These are phyloP conservation scores for Callospermophilus lateralis DNA, from an alignment of 2,113 vertebrate genomes.

Conservation along the genomic window DNA sequence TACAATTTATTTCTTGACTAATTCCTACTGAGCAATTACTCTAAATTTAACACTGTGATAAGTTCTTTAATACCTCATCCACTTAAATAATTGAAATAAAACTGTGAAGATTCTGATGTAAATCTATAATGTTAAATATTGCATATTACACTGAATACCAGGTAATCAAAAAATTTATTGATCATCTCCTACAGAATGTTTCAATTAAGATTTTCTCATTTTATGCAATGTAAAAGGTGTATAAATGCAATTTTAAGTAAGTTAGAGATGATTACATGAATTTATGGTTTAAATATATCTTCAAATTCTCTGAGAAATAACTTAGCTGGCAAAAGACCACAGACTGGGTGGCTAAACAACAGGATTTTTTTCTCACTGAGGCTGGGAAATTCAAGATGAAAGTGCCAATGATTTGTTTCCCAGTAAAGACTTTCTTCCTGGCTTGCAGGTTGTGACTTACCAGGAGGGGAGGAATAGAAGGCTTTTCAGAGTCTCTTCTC, in stretches of 20 bases:
- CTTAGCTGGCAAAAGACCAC: not conserved
- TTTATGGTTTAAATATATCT: not conserved
- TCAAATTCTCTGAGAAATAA: not conserved
- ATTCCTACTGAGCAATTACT: not conserved
- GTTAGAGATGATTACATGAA: not conserved
- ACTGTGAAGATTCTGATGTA: not conserved
- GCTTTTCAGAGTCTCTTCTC: not conserved
- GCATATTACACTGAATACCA: not conserved
- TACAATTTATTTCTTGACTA: not conserved
- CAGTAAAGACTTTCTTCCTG: not conserved
- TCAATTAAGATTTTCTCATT: not conserved
- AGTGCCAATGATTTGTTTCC: not conserved
- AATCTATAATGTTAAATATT: not conserved
- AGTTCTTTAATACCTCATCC: not conserved
- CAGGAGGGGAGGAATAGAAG: not conserved
- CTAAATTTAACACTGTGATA: not conserved
- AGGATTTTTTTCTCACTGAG: not conserved
- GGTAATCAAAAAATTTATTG: not conserved
- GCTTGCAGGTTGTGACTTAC: not conserved
- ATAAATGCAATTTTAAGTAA: not conserved
- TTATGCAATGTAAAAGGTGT: not conserved
- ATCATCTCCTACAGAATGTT: not conserved
- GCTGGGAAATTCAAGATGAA: not conserved
- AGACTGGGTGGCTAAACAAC: not conserved
- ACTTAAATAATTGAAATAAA: slow-evolving; percentile 30